A percentile compares a stretch with the other conserved stretches of the same genome.
Evolutionary conservation across 1,140 invertebrate genomes (phyloP).

Genomic region (Drosophila elegans): DNA sequence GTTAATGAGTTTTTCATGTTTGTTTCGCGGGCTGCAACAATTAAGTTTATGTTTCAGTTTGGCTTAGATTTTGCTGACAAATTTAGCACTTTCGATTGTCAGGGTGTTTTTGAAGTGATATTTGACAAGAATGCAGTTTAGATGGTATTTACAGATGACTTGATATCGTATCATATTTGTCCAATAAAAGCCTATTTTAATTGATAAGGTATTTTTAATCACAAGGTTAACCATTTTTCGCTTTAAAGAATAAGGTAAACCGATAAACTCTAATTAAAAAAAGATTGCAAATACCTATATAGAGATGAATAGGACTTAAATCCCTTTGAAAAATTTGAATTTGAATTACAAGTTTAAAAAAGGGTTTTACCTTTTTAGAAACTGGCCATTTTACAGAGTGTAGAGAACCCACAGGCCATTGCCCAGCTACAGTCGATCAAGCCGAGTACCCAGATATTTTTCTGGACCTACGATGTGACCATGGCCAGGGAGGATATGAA

Average conservation of each 20-base stretch:
- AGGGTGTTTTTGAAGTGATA: background rate
- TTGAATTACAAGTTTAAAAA: no score
- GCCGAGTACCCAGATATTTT: constrained; percentile 73
- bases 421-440: constrained; percentile 72
- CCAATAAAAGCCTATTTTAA: no score
- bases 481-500: constrained; percentile 75
- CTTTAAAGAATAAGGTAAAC: no score
- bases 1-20: constrained; percentile 58
- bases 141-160: background rate
- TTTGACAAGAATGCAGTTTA: no score
- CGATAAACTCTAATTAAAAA: no score
- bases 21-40: constrained; percentile 23
- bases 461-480: constrained; percentile 78
- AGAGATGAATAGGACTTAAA: no score
- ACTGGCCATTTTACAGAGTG: constrained; percentile 72
- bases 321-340: no score
- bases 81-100: constrained; percentile 22
- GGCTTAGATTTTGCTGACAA: background rate
- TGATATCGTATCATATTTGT: background rate
- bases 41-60: constrained; percentile 33
- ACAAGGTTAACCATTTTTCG: background rate
- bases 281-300: no score
- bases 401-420: constrained; percentile 71
- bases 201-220: no score
- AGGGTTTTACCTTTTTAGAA: constrained; percentile 40